A percentile compares a stretch with the other conserved stretches of the same genome.
Conservation (phyloP, 2,113 vertebrate species). For the Cochlearius cochlearius region DNA sequence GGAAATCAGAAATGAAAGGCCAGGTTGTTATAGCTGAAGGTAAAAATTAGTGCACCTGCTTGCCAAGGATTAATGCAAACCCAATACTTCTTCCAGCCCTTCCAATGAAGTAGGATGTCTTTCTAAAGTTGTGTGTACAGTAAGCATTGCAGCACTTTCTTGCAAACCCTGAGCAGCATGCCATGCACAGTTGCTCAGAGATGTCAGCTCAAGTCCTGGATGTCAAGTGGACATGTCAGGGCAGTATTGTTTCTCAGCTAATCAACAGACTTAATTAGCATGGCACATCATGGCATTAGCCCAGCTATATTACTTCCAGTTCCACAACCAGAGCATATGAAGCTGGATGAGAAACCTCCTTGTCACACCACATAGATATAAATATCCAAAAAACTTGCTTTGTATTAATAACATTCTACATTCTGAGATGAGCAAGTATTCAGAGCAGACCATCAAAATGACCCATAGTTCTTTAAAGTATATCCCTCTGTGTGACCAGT, state of each 20-base stretch:
- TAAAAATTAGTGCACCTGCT: background rate
- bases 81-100: background rate
- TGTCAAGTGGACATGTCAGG: background rate
- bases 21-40: background rate
- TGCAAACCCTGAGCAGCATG: background rate
- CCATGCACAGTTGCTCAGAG: background rate
- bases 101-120: background rate
- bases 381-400: background rate
- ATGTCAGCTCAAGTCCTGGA: background rate
- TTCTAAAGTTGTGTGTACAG: background rate
- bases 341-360: background rate
- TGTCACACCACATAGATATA: background rate
- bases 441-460: background rate
- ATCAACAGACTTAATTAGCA: background rate
- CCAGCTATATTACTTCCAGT: background rate
- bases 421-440: background rate
- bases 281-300: background rate
- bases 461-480: background rate
- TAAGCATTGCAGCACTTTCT: background rate
- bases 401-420: background rate
- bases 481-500: background rate
- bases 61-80: background rate
- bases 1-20: background rate
- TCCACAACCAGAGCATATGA: background rate
- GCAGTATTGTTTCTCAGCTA: background rate